Evolutionary conservation across 1,140 invertebrate species (phyloP), one percentile per base, ranked within the genome.

Genomic region (Magallana angulata): DNA sequence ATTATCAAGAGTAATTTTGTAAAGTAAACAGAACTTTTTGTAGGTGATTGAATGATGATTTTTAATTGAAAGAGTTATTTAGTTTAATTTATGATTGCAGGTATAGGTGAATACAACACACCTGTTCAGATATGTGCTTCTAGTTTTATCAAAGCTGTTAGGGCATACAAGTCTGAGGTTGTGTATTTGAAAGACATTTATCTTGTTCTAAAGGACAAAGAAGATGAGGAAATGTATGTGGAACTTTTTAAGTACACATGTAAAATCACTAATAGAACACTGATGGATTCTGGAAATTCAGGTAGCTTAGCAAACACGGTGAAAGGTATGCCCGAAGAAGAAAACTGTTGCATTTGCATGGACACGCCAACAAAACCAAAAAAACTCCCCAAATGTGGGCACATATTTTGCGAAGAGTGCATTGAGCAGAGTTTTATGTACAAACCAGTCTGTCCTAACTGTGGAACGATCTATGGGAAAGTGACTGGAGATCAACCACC

Each of bases 401-500:
- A 87, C 82, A 18, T 82, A 2, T 88, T 87, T 60, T 88, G 89
- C 85, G 85, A 12, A 14, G 76, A 82, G 2, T 88, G 89, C 60
- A 88, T 88, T 60, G 71, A 87, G 3, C 85, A 90, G 82, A 36
- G 60, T 3, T 86, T 90, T n/a, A 60, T 85, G 56, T 82, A 82
- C 48, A 88, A 88, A 57, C 87, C 86, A 18, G 64, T 82, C 1
- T 91, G 90, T 86, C 90, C 89, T 0, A 81, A 64, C 36, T 91
- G 90, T 89, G 89, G 89, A 2, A 57, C 24, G 8, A 58, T 91
- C 1, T 87, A 82, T 87, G 90, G 90, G 14, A 60, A 85, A 60
- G 56, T 91, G 8, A 84, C 59, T 14, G 90, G 90, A 16, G 84
- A 90, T 18, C 90, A 91, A 76, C 90, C 90, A 80, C 36, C 87